phyloP scores from a whole-genome alignment of 2,888 invertebrate genomes.

The Achlya flavicornis region DNA sequence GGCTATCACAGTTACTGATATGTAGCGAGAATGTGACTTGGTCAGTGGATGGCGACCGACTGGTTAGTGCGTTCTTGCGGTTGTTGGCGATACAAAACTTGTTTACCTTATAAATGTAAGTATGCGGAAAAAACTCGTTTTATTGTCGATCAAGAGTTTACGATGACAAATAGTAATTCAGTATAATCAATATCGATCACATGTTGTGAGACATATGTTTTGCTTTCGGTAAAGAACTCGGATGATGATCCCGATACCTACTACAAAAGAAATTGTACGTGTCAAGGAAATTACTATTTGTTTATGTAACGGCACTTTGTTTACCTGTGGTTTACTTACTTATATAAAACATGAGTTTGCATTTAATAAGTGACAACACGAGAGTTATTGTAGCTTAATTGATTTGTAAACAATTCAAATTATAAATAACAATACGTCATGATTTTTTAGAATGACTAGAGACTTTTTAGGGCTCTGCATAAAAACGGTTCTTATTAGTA shows the following conservation, averaged over 20 bases:
- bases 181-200: constrained; percentile 15
- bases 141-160: constrained; percentile 25
- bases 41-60: constrained; percentile 53
- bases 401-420: too few relatives aligned
- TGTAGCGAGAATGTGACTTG: constrained; percentile 41
- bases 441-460: too few relatives aligned
- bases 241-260: background rate
- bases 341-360: background rate
- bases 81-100: constrained; percentile 38
- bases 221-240: background rate
- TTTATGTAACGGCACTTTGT: background rate
- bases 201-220: constrained; percentile 14
- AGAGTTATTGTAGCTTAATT: background rate
- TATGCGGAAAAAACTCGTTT: constrained; percentile 58
- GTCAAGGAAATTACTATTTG: background rate
- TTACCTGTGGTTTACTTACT: too few relatives aligned
- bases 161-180: constrained; percentile 13
- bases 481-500: too few relatives aligned
- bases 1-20: constrained; percentile 25
- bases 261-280: background rate
- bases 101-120: constrained; percentile 52
- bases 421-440: too few relatives aligned
- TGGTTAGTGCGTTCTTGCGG: constrained; percentile 35
- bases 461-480: too few relatives aligned
- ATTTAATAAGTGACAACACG: background rate